Conservation (phyloP, 1,140 invertebrate genomes). For the Brachionus manjavacas region DNA sequence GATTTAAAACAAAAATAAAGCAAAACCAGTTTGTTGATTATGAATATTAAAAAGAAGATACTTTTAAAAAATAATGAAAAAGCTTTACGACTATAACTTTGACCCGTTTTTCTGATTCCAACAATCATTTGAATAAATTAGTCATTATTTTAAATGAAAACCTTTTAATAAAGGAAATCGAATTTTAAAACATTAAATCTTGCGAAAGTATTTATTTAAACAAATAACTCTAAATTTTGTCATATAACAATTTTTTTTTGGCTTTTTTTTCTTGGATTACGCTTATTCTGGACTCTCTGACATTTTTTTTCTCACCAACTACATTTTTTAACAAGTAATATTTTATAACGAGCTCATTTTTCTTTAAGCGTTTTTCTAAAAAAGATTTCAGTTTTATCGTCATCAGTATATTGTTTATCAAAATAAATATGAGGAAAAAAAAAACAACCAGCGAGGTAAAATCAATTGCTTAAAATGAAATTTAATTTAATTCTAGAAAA, state of each 20-base stretch:
- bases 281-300: not conserved
- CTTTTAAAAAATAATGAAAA: no score
- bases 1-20: no score
- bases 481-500: not conserved
- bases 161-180: not conserved
- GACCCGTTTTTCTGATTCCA: not conserved
- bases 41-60: no score
- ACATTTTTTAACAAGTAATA: not conserved
- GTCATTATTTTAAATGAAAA: not conserved
- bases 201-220: not conserved
- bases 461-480: not conserved
- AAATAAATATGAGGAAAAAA: not conserved
- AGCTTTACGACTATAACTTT: no score
- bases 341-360: constrained; percentile 3
- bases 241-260: not conserved
- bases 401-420: not conserved
- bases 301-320: not conserved
- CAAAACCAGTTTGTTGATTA: no score
- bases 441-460: not conserved
- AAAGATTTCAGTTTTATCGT: not conserved
- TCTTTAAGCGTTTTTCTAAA: not conserved
- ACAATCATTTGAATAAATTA: not conserved
- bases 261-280: not conserved
- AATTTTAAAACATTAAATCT: not conserved
- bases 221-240: not conserved